Base-by-base conservation (phyloP, 2,888 invertebrate genomes). In the Heliconius ismenius region DNA sequence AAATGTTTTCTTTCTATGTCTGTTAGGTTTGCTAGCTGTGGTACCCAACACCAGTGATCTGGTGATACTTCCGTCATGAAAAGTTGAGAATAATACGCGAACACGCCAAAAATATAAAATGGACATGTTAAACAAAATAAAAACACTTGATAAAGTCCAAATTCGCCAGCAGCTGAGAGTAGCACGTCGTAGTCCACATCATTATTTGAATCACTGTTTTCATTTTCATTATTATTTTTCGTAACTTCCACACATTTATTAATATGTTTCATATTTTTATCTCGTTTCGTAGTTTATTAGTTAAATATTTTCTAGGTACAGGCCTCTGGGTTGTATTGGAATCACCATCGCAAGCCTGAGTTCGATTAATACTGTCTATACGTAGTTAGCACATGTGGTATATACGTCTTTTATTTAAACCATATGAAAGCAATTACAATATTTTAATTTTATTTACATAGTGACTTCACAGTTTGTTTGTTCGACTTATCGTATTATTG, bases 11-110 rank as follows among this genome's bases (percentile, higher is more conserved):
- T 84, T 81, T 91, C 86, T 0, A 84, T 75, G 3, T 79, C 83
- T 13, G 87, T 88, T 43, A 91, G 79, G 78, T 91, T 90, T 74
- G 83, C 84, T 4, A 91, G 79, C 78, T 90, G 90, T 3, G 91
- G 91, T 39, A 91, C 81, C 85, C 86, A 85, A 78, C 91, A 91
- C 91, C 91, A 91, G 74, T 91, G 89, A 69, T 91, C 87, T 24
- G 87, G 86, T 9, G 91, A 85, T 1, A 86, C 82, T 83, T 90
- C 90, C 1, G 91, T 91, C 74, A 91, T 79, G 68, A 91, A 92
- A 15, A 90, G 76, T 82, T 92, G 91, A 4, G 86, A 81, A 75
- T 87, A 91, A 78, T 91, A 92, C 4, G 83, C 74, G 74, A 90
- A 89, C 0, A 85, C 87, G 4, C 88, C 90, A 70, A 86, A 91